These are phyloP conservation scores for Eupelmus urozonus DNA, from an alignment of 2,888 invertebrate genomes.

Conservation along the genomic window DNA sequence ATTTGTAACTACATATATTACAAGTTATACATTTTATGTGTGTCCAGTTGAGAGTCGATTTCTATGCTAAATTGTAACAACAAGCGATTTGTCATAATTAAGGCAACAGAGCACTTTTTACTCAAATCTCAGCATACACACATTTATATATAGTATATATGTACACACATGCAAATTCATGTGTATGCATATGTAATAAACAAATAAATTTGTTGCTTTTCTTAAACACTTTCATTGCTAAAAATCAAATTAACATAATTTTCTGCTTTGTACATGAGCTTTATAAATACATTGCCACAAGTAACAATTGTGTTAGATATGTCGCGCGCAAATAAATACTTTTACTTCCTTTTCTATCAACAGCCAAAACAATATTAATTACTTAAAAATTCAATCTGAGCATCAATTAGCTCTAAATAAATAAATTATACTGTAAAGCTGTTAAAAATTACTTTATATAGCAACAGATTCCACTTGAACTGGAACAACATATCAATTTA, in stretches of 20 bases:
- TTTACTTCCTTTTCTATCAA: constrained; percentile 52
- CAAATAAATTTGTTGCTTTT: constrained; percentile 51
- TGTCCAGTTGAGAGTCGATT: constrained; percentile 58
- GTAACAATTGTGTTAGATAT: constrained; percentile 56
- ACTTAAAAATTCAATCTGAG: constrained; percentile 55
- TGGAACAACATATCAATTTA: constrained; percentile 55
- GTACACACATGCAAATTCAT: constrained; percentile 44
- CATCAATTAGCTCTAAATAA: constrained; percentile 49
- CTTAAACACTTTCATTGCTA: constrained; percentile 50
- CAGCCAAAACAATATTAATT: constrained; percentile 56
- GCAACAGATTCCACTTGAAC: constrained; percentile 54
- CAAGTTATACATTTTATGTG: constrained; percentile 60
- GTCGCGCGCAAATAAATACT: constrained; percentile 57
- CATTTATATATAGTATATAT: constrained; percentile 55
- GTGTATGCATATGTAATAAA: constrained; percentile 46
- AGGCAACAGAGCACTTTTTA: constrained; percentile 59
- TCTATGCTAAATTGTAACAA: constrained; percentile 60
- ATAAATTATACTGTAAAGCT: constrained; percentile 53
- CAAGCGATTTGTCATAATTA: constrained; percentile 62
- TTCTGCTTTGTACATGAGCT: constrained; percentile 59
- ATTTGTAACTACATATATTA: constrained; percentile 62
- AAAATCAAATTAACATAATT: constrained; percentile 59
- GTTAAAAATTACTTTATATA: constrained; percentile 57
- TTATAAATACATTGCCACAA: constrained; percentile 60
- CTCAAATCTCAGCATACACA: constrained; percentile 61